Evolutionary conservation across 2,888 invertebrate species (phyloP).

Genomic region (Melieria crassipennis): DNA sequence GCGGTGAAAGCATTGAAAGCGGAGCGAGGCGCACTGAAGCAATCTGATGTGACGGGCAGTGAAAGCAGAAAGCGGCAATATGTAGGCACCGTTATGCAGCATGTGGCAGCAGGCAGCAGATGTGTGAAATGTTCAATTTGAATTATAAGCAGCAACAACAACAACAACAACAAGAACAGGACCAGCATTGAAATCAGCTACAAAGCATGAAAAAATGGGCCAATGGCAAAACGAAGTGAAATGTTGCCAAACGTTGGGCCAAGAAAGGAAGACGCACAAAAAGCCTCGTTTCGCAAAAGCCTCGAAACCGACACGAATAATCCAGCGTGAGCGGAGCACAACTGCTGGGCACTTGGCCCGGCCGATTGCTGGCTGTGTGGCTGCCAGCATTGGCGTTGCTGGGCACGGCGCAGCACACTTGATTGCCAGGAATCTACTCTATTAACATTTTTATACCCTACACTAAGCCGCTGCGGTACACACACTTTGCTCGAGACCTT

Average conservation of each 20-base stretch:
- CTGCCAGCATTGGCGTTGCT: too few species aligned
- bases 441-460: too few species aligned
- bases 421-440: too few species aligned
- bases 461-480: too few species aligned
- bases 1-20: neutral
- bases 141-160: slow-evolving; percentile 11
- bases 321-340: too few species aligned
- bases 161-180: neutral
- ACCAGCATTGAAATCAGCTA: neutral
- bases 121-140: slow-evolving; percentile 34
- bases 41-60: neutral
- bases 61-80: neutral
- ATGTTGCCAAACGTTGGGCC: slow-evolving; percentile 26
- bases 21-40: neutral
- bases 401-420: too few species aligned
- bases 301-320: neutral
- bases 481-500: too few species aligned
- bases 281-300: neutral
- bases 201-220: neutral
- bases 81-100: neutral
- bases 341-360: too few species aligned
- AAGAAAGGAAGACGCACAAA: too few species aligned
- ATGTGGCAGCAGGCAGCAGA: slow-evolving; percentile 25
- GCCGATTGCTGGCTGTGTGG: too few species aligned
- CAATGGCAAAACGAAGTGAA: slow-evolving; percentile 16